Percentiles rank a stretch among this genome's conserved stretches.
Evolutionary conservation across 2,113 vertebrate species (phyloP).

Genomic region (Phalacrocorax pelagicus): DNA sequence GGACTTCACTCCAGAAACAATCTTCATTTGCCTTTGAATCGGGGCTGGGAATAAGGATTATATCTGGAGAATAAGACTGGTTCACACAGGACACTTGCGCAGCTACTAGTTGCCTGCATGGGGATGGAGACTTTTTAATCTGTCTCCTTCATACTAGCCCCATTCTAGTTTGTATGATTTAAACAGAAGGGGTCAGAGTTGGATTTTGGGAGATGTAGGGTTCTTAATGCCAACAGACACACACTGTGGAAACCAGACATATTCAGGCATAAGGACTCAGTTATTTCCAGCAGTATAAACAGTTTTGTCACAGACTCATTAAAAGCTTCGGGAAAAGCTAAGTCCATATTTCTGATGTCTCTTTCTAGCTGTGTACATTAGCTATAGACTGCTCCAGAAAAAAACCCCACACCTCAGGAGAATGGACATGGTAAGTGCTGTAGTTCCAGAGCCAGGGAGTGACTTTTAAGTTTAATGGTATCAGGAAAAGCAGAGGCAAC

Average conservation of each 20-base stretch:
- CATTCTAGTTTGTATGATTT: not conserved
- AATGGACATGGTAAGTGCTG: not conserved
- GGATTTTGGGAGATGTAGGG: not conserved
- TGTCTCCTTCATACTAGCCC: not conserved
- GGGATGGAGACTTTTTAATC: not conserved
- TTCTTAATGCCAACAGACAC: not conserved
- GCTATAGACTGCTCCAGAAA: not conserved
- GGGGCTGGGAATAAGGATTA: not conserved
- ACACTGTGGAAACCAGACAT: not conserved
- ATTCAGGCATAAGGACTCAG: not conserved
- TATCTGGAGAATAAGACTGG: not conserved
- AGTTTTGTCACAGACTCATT: not conserved
- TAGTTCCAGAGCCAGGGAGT: not conserved
- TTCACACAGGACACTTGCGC: not conserved
- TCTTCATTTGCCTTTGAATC: not conserved
- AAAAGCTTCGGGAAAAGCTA: not conserved
- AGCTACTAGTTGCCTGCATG: not conserved
- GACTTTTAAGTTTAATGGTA: not conserved
- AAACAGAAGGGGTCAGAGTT: not conserved
- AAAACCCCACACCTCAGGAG: not conserved
- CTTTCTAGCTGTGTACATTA: not conserved
- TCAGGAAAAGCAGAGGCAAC: constrained; percentile 4
- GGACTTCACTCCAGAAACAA: not conserved
- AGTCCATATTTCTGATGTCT: not conserved
- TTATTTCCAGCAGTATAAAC: not conserved